Base-by-base conservation (phyloP, 64 coral and sea anemone genomes). In the Montipora cactus region DNA sequence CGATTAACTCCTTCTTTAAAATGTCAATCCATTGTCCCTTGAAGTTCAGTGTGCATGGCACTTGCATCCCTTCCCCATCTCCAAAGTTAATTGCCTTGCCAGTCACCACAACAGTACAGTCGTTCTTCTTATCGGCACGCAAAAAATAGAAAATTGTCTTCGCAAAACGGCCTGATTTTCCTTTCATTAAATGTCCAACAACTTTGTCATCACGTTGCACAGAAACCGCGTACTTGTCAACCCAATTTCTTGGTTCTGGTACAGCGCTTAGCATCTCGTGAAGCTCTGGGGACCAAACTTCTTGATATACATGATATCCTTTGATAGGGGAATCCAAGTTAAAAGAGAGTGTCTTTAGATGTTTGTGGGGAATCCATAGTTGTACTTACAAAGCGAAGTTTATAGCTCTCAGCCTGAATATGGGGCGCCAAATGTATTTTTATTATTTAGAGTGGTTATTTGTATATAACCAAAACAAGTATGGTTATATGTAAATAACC, bases 191-290 rank as follows among this genome's bases (percentile, higher is more conserved):
- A 75, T 92, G 79, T 61, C 80, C 90, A 77, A 92, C 79, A 53
- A 84, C 67, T 75, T 92, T 49, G 68, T 48, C 89, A 91, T 81
- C 64, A 73, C 49, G 22, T 92, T 81, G 79, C 19, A 92, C 80
- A 84, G 10, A 83, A 81, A 92, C 90, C 78, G 90, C 67, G 80
- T 92, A 92, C 79, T 92, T 92, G 90, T 92, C 79, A 57, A 92
- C 79, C 53, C 84, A 62, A 84, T 92, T 92, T 10, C 68, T 67
- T 72, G 83, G 83, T 87, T 87, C 83, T 87, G 62, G 83, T 87
- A 71, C 83, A 70, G 83, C 83, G 62, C 8, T 87, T 74, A 87
- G 47, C 83, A 12, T 25, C 83, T 87, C 83, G 20, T 12, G 68
- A 87, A 87, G 83, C 14, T 87, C 83, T 87, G 81, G 83, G 68